Percentiles rank a stretch among this genome's conserved stretches.
Conservation (phyloP, 2,113 vertebrate species). For the Cacatua alba region DNA sequence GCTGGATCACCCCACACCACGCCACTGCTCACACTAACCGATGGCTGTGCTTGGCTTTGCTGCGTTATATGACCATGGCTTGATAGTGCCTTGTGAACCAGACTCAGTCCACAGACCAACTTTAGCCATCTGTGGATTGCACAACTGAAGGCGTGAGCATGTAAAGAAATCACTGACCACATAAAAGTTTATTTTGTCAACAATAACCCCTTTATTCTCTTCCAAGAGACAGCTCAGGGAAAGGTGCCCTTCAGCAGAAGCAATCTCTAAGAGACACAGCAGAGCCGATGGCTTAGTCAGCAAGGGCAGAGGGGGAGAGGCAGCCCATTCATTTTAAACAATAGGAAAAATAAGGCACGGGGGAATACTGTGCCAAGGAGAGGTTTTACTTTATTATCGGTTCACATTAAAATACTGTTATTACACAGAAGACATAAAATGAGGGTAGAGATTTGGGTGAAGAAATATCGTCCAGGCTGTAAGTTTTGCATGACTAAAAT, state of each 20-base stretch:
- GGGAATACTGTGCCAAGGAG: background rate
- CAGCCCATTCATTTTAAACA: background rate
- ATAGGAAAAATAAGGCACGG: background rate
- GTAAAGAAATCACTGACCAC: background rate
- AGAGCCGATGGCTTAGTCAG: background rate
- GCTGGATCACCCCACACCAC: background rate
- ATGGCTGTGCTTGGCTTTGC: background rate
- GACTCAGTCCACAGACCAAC: background rate
- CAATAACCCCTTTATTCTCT: background rate
- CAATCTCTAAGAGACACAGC: background rate
- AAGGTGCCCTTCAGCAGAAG: background rate
- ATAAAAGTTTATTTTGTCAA: background rate
- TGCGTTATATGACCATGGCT: background rate
- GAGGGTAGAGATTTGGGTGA: background rate
- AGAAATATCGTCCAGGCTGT: background rate
- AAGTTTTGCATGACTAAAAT: background rate
- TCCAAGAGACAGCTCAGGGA: background rate
- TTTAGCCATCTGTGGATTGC: background rate
- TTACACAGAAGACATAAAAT: background rate
- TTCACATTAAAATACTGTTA: background rate
- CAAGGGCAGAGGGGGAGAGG: background rate
- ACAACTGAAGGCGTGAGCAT: background rate
- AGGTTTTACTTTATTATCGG: background rate
- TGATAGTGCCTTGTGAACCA: background rate
- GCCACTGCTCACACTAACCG: rapidly evolving